A percentile compares a stretch with the other conserved stretches of the same genome.
These are phyloP conservation scores for Drosophila bocqueti DNA, from an alignment of 1,140 invertebrate genomes.

Conservation along the genomic window DNA sequence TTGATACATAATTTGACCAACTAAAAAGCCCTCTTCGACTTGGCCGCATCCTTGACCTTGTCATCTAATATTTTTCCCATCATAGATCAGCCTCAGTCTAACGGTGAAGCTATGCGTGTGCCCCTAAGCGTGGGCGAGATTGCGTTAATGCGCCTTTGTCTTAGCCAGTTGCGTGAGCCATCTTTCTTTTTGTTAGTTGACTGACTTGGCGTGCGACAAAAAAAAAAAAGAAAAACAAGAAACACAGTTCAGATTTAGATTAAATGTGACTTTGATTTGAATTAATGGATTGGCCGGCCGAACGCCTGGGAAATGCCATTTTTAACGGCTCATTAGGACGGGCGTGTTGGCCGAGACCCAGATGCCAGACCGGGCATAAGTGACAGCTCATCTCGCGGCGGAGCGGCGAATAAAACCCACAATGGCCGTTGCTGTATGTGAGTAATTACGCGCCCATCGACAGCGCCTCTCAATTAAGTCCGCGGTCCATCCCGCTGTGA, in stretches of 20 bases:
- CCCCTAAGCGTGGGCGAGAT: slow-evolving; percentile 55
- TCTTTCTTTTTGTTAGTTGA: slow-evolving; percentile 21
- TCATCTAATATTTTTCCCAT: slow-evolving; percentile 60
- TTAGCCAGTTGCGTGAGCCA: slow-evolving; percentile 55
- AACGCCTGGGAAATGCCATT: slow-evolving; percentile 60
- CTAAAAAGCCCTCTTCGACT: slow-evolving; percentile 8
- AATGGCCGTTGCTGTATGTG: slow-evolving; percentile 43
- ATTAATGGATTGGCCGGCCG: slow-evolving; percentile 56
- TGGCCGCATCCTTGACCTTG: slow-evolving; percentile 68
- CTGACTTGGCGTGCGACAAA: slow-evolving; percentile 63
- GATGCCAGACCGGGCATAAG: slow-evolving; percentile 45
- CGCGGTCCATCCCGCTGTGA: slow-evolving; percentile 45
- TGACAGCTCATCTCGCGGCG: slow-evolving; percentile 38
- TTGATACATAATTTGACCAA: background rate
- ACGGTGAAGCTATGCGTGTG: slow-evolving; percentile 60
- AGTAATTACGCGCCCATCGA: slow-evolving; percentile 65
- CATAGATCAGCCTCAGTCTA: slow-evolving; percentile 41
- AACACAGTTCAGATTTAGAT: slow-evolving; percentile 43
- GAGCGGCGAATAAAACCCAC: slow-evolving; percentile 30
- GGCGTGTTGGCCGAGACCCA: slow-evolving; percentile 67
- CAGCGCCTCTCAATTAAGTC: slow-evolving; percentile 67
- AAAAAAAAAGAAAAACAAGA: slow-evolving; percentile 3
- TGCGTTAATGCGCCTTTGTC: slow-evolving; percentile 74
- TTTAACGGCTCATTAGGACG: slow-evolving; percentile 58
- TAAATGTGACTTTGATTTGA: slow-evolving; percentile 67